phyloP scores from a whole-genome alignment of 2,113 vertebrate species.

The Chaetodon auriga region DNA sequence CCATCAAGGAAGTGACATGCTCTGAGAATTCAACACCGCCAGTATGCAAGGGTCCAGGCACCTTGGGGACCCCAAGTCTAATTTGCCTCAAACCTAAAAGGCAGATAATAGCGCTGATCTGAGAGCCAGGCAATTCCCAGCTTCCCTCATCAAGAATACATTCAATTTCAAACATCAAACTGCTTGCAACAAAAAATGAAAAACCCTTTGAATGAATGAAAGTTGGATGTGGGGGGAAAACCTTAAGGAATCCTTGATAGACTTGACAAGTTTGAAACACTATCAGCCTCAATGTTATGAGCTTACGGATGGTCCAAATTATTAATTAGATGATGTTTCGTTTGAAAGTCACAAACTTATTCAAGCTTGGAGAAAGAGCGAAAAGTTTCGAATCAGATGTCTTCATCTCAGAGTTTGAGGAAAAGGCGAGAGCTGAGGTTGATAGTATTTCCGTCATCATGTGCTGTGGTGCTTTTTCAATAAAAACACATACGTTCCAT shows the following conservation, averaged over 20 bases:
- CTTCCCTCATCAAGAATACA: slow-evolving; percentile 79
- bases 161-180: slow-evolving; percentile 78
- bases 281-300: slow-evolving; percentile 30
- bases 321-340: slow-evolving; percentile 45
- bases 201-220: slow-evolving; percentile 67
- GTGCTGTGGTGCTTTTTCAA: not conserved
- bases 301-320: slow-evolving; percentile 13
- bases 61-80: slow-evolving; percentile 78
- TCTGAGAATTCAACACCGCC: slow-evolving; percentile 64
- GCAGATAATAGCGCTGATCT: slow-evolving; percentile 80
- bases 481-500: not conserved
- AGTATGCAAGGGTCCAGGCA: slow-evolving; percentile 65
- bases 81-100: slow-evolving; percentile 81
- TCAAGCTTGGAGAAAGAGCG: slow-evolving; percentile 10
- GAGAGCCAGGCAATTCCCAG: slow-evolving; percentile 79
- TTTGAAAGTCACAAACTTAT: slow-evolving; percentile 46
- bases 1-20: slow-evolving; percentile 73
- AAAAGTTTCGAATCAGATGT: not conserved
- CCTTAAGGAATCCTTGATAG: slow-evolving; percentile 64
- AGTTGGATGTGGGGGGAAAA: slow-evolving; percentile 34
- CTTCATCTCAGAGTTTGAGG: slow-evolving; percentile 4
- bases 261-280: slow-evolving; percentile 64
- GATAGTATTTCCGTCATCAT: not conserved
- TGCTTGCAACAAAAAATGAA: slow-evolving; percentile 68
- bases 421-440: not conserved